Percentiles rank a stretch among this genome's conserved stretches.
phyloP scores from a whole-genome alignment of 2,797 vertebrate species.

The Pseudomugil tenellus region DNA sequence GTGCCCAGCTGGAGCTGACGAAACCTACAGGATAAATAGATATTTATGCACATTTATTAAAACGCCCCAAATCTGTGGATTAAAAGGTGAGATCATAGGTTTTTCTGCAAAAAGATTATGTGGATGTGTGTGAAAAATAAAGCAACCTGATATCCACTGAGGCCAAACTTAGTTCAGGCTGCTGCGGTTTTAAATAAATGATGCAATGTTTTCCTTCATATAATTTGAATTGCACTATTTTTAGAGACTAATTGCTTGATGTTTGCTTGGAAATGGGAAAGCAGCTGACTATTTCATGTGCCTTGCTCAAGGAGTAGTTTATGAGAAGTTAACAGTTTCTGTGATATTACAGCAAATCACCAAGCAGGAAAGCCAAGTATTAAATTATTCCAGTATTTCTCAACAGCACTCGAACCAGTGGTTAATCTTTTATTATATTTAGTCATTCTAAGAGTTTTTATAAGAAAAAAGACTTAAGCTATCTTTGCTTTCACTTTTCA shows the following conservation, averaged over 20 bases:
- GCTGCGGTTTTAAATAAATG: slow-evolving; percentile 13
- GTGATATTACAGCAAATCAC: slow-evolving; percentile 3
- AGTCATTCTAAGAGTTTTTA: slow-evolving; percentile 10
- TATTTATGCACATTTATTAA: not conserved
- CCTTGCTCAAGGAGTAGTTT: slow-evolving; percentile 20
- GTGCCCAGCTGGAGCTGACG: slow-evolving; percentile 91
- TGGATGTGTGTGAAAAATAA: slow-evolving; percentile 6
- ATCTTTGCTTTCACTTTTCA: not conserved
- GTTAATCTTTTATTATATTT: slow-evolving; percentile 50
- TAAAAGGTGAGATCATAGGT: slow-evolving; percentile 6
- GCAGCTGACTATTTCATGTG: slow-evolving; percentile 5
- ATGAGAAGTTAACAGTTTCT: slow-evolving; percentile 2
- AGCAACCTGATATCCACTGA: slow-evolving; percentile 4
- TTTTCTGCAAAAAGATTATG: slow-evolving; percentile 23
- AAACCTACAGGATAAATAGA: slow-evolving; percentile 77
- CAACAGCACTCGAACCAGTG: slow-evolving; percentile 35
- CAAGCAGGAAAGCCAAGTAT: slow-evolving; percentile 41
- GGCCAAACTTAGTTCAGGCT: slow-evolving; percentile 7
- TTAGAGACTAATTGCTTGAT: slow-evolving; percentile 9
- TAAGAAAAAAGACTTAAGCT: not conserved
- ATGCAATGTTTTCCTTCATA: not conserved
- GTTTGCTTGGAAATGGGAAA: slow-evolving; percentile 18
- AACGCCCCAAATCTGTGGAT: not conserved
- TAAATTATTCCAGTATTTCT: slow-evolving; percentile 43
- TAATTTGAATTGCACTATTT: slow-evolving; percentile 8